Base-by-base conservation (phyloP, 2,888 invertebrate genomes). In the Coelinius sp. region DNA sequence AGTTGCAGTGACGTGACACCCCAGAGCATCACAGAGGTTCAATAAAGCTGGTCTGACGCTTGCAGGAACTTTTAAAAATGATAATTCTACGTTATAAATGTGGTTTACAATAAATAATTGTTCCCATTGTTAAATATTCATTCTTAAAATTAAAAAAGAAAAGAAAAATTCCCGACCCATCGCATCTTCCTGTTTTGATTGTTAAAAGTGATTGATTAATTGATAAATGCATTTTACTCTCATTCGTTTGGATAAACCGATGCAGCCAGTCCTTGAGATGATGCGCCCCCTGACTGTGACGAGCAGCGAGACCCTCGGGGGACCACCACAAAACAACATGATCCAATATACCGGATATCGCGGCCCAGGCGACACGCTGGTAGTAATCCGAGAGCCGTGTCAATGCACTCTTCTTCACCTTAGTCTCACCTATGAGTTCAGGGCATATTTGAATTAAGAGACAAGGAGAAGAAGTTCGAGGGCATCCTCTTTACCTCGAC, bases 261-360 rank as follows among this genome's bases (percentile, higher is more conserved):
- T 83, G 83, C 8, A 86, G 66, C 86, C 86, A 86, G 68, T 85
- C 82, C 62, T 84, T 84, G 14, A 87, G 81, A 56, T 85, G 83
- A 27, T 83, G 82, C 17, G 84, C 82, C 1, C 83, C 83, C 44
- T 82, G 80, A 68, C 79, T 80, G 71, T 87, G 90, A 88, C 90
- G 91, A 70, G 92, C 91, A 12, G 93, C 92, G 52, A 94, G 88
- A 0, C 94, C 93, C 75, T 92, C 92, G 10, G 92, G 89, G 1
- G 93, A 93, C 95, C 95, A 95, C 96, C 95, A 96, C 0, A 96
- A 89, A 22, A 95, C 91, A 20, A 95, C 92, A 81, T 96, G 95
- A 83, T 95, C 95, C 64, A 95, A 89, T 81, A 92, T 93, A 73
- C 93, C 92, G 1, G 95, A 95, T 0, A 95, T 93, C 82, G 94